Conservation (phyloP, 2,113 vertebrate genomes). For the Indicator indicator region DNA sequence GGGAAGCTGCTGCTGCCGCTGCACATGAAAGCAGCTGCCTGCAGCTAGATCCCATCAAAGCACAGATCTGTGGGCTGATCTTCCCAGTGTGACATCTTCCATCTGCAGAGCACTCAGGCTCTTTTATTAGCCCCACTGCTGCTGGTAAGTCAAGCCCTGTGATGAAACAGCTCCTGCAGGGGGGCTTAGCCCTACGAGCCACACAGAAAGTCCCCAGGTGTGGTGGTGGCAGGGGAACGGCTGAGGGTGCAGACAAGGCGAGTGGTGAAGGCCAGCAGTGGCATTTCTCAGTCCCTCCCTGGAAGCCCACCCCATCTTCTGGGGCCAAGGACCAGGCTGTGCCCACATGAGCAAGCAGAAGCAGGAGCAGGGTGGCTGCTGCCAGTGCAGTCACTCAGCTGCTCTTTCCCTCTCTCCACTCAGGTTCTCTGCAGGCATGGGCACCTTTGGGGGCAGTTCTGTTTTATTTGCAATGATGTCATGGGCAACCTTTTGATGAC, state of each 20-base stretch:
- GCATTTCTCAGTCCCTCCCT: neutral
- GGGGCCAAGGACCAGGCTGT: neutral
- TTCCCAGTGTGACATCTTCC: conserved; percentile 31
- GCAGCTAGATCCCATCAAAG: conserved; percentile 61
- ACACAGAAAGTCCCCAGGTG: neutral
- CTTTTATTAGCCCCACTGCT: neutral
- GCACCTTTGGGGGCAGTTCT: neutral
- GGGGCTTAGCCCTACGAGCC: neutral
- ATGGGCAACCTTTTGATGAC: conserved; percentile 32
- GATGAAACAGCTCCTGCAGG: neutral
- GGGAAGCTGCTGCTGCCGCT: conserved; percentile 31
- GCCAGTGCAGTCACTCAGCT: neutral
- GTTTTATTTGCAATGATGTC: conserved; percentile 18
- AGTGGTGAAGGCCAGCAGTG: accelerated
- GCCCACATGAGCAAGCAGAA: neutral
- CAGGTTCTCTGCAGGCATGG: neutral
- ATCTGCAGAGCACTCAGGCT: conserved; percentile 34
- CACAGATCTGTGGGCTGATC: conserved; percentile 49
- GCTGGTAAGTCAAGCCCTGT: neutral
- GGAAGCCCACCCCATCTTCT: neutral
- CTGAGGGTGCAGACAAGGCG: accelerated
- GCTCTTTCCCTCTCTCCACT: neutral
- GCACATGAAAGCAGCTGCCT: conserved; percentile 55
- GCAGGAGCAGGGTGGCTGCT: accelerated
- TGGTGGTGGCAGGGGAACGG: neutral